These are phyloP conservation scores for Canis aureus DNA, from an alignment of 2,113 vertebrate species.

Conservation along the genomic window DNA sequence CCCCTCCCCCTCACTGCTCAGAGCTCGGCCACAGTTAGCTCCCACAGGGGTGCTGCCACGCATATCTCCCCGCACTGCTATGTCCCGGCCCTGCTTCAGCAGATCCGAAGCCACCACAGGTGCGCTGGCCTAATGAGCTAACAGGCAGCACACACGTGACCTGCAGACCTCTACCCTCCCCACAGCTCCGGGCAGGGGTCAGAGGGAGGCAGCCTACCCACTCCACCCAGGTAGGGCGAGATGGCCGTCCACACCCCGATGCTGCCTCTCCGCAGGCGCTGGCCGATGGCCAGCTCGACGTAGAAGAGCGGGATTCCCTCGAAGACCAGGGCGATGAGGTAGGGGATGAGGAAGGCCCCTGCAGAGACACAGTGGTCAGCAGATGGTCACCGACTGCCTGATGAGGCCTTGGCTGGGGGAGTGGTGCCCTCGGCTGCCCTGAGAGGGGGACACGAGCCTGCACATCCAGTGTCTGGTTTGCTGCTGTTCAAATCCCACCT, in stretches of 20 bases:
- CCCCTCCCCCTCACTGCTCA: not conserved
- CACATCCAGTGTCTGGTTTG: fast-evolving
- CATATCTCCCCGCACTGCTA: fast-evolving
- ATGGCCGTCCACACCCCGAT: slow-evolving; percentile 92
- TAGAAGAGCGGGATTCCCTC: slow-evolving; percentile 94
- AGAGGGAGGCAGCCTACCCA: slow-evolving; percentile 85
- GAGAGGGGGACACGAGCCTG: not conserved
- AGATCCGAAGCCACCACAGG: fast-evolving
- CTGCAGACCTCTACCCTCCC: not conserved
- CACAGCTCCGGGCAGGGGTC: fast-evolving
- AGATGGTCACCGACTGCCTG: fast-evolving
- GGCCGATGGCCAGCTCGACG: slow-evolving; percentile 93
- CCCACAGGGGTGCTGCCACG: fast-evolving
- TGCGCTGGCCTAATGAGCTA: fast-evolving
- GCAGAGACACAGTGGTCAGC: fast-evolving
- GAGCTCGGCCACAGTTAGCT: not conserved
- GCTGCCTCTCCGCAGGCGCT: slow-evolving; percentile 91
- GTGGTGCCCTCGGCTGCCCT: fast-evolving
- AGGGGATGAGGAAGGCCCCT: slow-evolving; percentile 97
- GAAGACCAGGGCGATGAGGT: slow-evolving; percentile 91
- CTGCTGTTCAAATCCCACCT: not conserved
- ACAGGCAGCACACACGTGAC: fast-evolving
- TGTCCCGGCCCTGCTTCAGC: too few species aligned
- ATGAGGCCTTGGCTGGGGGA: fast-evolving
- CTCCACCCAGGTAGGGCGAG: slow-evolving; percentile 91